phyloP scores from a whole-genome alignment of 64 coral and sea anemone species.

The Stylophora pistillata region DNA sequence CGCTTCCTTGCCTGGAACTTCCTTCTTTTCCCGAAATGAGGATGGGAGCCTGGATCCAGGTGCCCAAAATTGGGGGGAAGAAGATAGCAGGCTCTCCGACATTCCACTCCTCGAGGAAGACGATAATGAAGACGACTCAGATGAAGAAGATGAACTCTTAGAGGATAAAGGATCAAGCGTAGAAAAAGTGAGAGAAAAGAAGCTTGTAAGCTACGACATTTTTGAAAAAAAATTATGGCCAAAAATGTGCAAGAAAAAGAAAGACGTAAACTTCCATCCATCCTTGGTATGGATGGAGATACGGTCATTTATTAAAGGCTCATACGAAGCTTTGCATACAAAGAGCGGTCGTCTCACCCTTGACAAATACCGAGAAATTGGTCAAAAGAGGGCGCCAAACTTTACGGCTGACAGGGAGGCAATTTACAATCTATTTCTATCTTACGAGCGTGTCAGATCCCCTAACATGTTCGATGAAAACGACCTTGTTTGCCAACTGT shows the following conservation, averaged over 20 bases:
- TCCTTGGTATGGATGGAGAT: constrained; percentile 81
- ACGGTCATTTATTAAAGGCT: constrained; percentile 76
- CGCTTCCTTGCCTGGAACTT: constrained; percentile 67
- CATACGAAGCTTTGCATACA: constrained; percentile 63
- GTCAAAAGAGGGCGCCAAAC: constrained; percentile 73
- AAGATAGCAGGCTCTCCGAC: constrained; percentile 52
- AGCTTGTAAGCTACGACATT: constrained; percentile 7
- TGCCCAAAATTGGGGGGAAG: constrained; percentile 90
- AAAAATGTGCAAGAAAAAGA: constrained; percentile 57
- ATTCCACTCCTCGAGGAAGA: constrained; percentile 36
- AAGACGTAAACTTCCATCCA: constrained; percentile 40
- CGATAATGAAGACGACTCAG: constrained; percentile 28
- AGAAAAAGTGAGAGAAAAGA: neutral
- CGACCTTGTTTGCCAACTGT: constrained; percentile 56
- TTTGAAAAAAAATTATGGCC: constrained; percentile 59
- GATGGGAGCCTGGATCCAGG: constrained; percentile 68
- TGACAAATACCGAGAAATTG: constrained; percentile 63
- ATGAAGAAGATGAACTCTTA: neutral
- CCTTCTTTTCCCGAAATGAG: constrained; percentile 70
- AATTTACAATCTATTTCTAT: constrained; percentile 63
- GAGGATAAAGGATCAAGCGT: neutral
- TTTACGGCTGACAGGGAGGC: constrained; percentile 62
- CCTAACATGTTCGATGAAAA: constrained; percentile 82
- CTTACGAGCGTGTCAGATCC: constrained; percentile 35
- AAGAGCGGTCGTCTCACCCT: constrained; percentile 47